These are phyloP conservation scores for Dusona sp. DNA, from an alignment of 2,888 invertebrate species.

Conservation along the genomic window DNA sequence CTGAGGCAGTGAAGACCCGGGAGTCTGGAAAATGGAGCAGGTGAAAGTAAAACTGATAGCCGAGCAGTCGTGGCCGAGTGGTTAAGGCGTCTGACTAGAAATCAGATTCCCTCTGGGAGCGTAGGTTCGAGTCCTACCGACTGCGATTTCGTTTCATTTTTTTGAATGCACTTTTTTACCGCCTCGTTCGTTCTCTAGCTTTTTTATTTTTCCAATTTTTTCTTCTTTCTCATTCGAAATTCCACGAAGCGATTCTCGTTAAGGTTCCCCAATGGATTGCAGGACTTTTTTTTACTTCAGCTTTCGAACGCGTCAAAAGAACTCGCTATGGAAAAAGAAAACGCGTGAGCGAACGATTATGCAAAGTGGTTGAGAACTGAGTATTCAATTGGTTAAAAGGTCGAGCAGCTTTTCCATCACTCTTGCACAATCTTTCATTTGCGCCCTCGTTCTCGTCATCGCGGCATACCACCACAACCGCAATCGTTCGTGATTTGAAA, in stretches of 20 bases:
- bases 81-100: conserved; percentile 96
- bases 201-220: not conserved
- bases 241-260: conserved; percentile 18
- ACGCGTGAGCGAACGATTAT: conserved; percentile 39
- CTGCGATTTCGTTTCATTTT: conserved; percentile 86
- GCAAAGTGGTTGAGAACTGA: not conserved
- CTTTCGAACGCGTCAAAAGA: conserved; percentile 24
- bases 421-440: conserved; percentile 27
- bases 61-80: conserved; percentile 89
- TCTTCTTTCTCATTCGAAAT: not conserved
- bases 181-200: not conserved
- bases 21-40: conserved; percentile 15
- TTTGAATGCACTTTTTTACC: conserved; percentile 14
- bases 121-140: conserved; percentile 96
- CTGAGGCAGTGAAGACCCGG: not conserved
- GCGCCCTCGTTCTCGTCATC: conserved; percentile 24
- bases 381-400: conserved; percentile 48
- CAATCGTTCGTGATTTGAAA: conserved; percentile 51
- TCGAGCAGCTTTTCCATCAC: conserved; percentile 26
- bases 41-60: conserved; percentile 68
- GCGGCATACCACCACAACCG: conserved; percentile 11
- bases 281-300: not conserved
- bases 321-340: conserved; percentile 3
- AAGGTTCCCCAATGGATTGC: not conserved
- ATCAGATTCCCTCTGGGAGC: conserved; percentile 96